Percentiles rank a stretch among this genome's conserved stretches.
Conservation (phyloP, 2,113 vertebrate species). For the Ellobius talpinus region DNA sequence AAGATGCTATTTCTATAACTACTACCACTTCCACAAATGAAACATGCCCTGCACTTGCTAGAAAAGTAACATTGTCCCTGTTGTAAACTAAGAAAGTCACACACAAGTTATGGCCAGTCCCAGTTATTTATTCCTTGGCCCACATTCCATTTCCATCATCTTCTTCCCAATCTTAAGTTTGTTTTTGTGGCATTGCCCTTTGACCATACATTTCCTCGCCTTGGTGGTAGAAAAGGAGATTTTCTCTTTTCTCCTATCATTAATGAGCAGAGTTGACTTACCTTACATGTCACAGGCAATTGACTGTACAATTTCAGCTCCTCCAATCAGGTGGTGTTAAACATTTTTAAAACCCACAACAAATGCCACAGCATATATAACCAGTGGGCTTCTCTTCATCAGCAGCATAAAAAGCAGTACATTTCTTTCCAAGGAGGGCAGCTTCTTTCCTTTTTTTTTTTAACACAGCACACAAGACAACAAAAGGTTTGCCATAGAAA, state of each 20-base stretch:
- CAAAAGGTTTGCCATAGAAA: conserved; percentile 59
- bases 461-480: conserved; percentile 29
- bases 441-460: not conserved
- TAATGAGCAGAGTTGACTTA: conserved; percentile 46
- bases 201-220: not conserved
- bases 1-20: not conserved
- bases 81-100: not conserved
- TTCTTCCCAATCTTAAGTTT: not conserved
- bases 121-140: not conserved
- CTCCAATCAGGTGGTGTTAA: conserved; percentile 3
- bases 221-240: not conserved
- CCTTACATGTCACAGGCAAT: not conserved
- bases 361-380: conserved; percentile 44
- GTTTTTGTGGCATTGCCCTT: not conserved
- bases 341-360: conserved; percentile 65
- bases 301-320: conserved; percentile 42
- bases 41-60: not conserved
- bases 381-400: conserved; percentile 62
- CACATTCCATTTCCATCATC: not conserved
- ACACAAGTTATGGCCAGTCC: not conserved
- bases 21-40: not conserved
- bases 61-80: not conserved
- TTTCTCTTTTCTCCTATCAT: not conserved
- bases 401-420: conserved; percentile 65
- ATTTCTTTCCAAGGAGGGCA: conserved; percentile 20